A percentile compares a stretch with the other conserved stretches of the same genome.
Conservation (phyloP, 64 coral and sea anemone genomes). For the Astreopora myriophthalma region DNA sequence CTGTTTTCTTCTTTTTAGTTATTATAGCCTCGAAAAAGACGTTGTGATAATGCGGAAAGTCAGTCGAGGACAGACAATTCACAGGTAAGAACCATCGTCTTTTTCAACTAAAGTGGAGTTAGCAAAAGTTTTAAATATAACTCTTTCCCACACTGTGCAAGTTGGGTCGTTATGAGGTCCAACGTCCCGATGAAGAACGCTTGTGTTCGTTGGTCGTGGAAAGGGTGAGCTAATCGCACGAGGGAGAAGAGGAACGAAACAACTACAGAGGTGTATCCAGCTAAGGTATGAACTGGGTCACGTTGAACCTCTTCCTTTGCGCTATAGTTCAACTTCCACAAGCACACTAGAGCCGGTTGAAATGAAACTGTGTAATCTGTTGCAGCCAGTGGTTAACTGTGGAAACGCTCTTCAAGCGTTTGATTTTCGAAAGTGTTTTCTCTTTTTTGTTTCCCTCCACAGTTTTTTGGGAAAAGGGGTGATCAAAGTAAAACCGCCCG, state of each 20-base stretch:
- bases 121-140: background rate
- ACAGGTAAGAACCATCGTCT: slow-evolving; percentile 18
- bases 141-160: background rate
- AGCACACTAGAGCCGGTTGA: no score
- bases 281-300: no score
- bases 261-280: no score
- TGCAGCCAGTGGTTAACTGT: background rate
- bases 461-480: slow-evolving; percentile 84
- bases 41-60: slow-evolving; percentile 67
- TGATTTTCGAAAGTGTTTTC: background rate
- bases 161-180: no score
- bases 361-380: no score
- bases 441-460: background rate
- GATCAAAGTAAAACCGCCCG: slow-evolving; percentile 68
- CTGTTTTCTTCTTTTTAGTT: slow-evolving; percentile 30
- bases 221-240: no score
- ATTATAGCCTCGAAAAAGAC: slow-evolving; percentile 72
- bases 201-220: no score
- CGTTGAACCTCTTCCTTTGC: no score
- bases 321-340: no score
- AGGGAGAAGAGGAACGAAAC: no score
- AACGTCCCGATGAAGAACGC: no score
- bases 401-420: background rate
- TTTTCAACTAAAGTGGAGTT: background rate
- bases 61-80: slow-evolving; percentile 63